These are phyloP conservation scores for Argyresthia albistria DNA, from an alignment of 2,888 invertebrate species.

Conservation along the genomic window DNA sequence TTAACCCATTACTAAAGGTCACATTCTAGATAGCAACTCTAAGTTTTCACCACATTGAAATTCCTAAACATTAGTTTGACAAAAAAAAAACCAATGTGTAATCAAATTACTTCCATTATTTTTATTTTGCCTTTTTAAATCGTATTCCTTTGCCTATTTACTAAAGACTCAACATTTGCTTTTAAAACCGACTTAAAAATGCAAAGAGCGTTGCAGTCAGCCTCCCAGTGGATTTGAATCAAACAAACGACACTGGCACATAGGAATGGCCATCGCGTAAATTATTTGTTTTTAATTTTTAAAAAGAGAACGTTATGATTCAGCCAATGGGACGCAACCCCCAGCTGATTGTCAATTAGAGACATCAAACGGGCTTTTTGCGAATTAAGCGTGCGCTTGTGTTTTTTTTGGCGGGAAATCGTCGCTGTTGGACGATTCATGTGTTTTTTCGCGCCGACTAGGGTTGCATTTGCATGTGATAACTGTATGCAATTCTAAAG, in stretches of 20 bases:
- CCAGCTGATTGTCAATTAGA: slow-evolving; percentile 70
- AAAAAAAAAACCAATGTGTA: no score
- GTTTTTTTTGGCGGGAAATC: slow-evolving; percentile 54
- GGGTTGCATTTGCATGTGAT: no score
- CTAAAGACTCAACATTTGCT: not conserved
- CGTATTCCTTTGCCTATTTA: not conserved
- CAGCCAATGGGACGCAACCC: slow-evolving; percentile 66
- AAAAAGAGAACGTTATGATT: slow-evolving; percentile 59
- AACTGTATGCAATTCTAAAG: no score
- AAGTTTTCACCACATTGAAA: no score
- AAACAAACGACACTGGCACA: not conserved
- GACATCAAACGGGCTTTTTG: slow-evolving; percentile 73
- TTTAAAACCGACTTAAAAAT: not conserved
- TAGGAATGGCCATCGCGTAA: not conserved
- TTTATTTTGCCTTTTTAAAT: not conserved
- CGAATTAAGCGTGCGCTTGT: slow-evolving; percentile 68
- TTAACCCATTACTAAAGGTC: no score
- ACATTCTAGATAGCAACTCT: no score
- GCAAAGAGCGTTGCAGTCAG: not conserved
- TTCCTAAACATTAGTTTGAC: no score
- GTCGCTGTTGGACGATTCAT: not conserved
- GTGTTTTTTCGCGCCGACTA: no score
- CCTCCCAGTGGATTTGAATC: not conserved
- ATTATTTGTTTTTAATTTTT: slow-evolving; percentile 42
- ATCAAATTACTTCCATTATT: no score